A percentile compares a stretch with the other conserved stretches of the same genome.
Conservation (phyloP, 2,888 invertebrate genomes). For the Elmis aenea region DNA sequence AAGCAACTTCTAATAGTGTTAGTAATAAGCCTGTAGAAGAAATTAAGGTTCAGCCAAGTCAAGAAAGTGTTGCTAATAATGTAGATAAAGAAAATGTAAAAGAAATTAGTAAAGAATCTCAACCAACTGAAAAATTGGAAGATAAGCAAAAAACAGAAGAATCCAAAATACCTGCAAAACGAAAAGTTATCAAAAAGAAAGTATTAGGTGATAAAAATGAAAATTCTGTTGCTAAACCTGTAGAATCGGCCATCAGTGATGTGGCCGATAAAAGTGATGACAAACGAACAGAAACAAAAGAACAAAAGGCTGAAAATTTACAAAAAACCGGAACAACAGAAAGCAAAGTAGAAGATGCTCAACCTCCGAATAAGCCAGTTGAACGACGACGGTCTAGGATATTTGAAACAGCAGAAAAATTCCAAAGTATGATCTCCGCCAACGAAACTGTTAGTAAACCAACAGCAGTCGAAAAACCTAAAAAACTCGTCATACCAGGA, state of each 20-base stretch:
- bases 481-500: slow-evolving; percentile 74
- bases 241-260: slow-evolving; percentile 9
- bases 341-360: slow-evolving; percentile 24
- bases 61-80: slow-evolving; percentile 36
- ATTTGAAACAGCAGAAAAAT: slow-evolving; percentile 66
- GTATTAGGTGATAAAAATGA: slow-evolving; percentile 42
- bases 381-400: slow-evolving; percentile 64
- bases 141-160: slow-evolving; percentile 24
- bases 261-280: slow-evolving; percentile 20
- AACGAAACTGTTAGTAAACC: slow-evolving; percentile 40
- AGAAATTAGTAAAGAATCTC: slow-evolving; percentile 27
- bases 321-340: slow-evolving; percentile 6
- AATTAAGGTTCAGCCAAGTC: slow-evolving; percentile 43
- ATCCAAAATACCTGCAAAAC: slow-evolving; percentile 33
- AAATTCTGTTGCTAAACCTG: slow-evolving; percentile 21
- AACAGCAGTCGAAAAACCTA: slow-evolving; percentile 55
- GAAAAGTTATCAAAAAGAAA: slow-evolving; percentile 41
- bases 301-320: slow-evolving; percentile 18
- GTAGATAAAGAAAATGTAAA: slow-evolving; percentile 35
- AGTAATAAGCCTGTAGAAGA: slow-evolving; percentile 35
- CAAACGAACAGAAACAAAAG: slow-evolving; percentile 11
- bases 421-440: slow-evolving; percentile 52
- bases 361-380: slow-evolving; percentile 45
- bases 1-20: slow-evolving; percentile 20
- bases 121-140: slow-evolving; percentile 22